Conservation (phyloP, 2,113 vertebrate genomes). For the Dicerorhinus sumatrensis region DNA sequence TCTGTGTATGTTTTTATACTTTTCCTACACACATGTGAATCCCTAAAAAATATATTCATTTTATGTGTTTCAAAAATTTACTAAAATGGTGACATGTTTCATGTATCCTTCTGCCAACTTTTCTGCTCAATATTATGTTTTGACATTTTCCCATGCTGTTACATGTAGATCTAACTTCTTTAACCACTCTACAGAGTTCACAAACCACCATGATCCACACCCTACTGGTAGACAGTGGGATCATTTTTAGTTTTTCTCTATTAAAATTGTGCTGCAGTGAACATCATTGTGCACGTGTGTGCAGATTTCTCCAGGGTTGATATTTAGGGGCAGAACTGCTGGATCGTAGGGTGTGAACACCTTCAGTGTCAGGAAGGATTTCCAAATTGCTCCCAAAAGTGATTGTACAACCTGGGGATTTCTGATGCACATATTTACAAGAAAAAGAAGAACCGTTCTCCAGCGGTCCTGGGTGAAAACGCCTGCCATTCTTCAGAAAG, state of each 20-base stretch:
- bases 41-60: background rate
- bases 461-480: background rate
- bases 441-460: background rate
- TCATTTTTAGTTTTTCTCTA: constrained; percentile 8
- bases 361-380: background rate
- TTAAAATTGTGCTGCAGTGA: background rate
- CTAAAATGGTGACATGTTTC: background rate
- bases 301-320: background rate
- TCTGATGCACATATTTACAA: background rate
- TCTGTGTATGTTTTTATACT: background rate
- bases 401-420: background rate
- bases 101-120: background rate
- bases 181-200: background rate
- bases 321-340: background rate
- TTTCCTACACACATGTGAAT: background rate
- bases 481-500: constrained; percentile 15
- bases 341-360: background rate
- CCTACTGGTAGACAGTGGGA: background rate
- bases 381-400: background rate
- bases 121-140: background rate
- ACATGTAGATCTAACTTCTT: background rate
- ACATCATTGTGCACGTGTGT: background rate
- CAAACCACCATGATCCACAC: background rate
- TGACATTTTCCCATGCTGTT: background rate
- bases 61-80: background rate